Base-by-base conservation (phyloP, 2,888 invertebrate genomes). In the Tribolium freemani region DNA sequence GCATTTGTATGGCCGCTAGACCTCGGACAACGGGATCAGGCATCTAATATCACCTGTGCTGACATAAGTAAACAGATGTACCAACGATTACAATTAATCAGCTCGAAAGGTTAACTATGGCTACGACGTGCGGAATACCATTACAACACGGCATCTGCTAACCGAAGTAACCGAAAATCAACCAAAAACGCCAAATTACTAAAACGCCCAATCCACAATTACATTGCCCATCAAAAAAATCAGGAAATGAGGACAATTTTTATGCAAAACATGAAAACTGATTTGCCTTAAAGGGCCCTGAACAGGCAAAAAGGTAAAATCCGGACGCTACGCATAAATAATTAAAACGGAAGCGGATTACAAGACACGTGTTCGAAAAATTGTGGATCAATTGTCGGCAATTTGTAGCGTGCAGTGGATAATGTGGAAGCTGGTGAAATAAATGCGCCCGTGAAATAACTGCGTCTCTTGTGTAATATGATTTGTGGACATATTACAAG, bases 31-130 rank as follows among this genome's bases (percentile, higher is more conserved):
- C 78, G 78, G 78, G 75, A 78, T 78, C 70, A 74, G 71, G 72
- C 75, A 79, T 75, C 78, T 78, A 78, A 76, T 77, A 79, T 79
- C 79, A 78, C 78, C 78, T 78, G 76, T 76, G 73, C 74, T 73
- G 73, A 75, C 75, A 75, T 76, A 76, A 75, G 74, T 77, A 78
- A 77, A 77, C 76, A 78, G 77, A 75, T 74, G 77, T 76, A 74
- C 71, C 74, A 75, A 77, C 73, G 74, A 75, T 75, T 76, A 73
- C 75, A 70, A 63, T 72, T 75, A 78, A 76, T 76, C 72, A 75
- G 61, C 73, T 66, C 50, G 26, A 70, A 76, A 76, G 73, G 72
- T 72, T 74, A 71, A 71, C 71, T 69, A 68, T 56, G 56, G 61
- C 67, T 68, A 44, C 20, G 51, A n/a, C 50, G 38, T 64, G 26